Conservation (phyloP, 1,140 invertebrate genomes). For the Marisa cornuarietis region DNA sequence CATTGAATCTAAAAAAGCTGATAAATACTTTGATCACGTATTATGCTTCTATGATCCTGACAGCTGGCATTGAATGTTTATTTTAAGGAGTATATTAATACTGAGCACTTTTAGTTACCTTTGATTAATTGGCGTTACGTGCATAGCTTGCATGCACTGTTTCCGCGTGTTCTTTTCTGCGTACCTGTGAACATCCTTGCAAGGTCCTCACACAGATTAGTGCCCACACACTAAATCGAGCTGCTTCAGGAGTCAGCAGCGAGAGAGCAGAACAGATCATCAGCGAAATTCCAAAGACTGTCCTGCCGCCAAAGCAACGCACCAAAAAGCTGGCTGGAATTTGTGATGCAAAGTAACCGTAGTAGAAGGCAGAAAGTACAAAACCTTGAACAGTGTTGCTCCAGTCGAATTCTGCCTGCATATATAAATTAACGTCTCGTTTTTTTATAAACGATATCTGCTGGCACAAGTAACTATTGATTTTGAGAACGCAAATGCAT, state of each 20-base stretch:
- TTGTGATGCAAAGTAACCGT: slow-evolving; percentile 76
- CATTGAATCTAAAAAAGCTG: no score
- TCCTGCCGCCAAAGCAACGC: slow-evolving; percentile 81
- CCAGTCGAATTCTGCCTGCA: slow-evolving; percentile 13
- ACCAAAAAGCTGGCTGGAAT: slow-evolving; percentile 80
- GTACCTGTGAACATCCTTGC: slow-evolving; percentile 87
- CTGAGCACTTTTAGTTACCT: no score
- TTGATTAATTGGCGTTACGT: no score
- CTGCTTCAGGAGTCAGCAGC: slow-evolving; percentile 80
- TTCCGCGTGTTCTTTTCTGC: neutral
- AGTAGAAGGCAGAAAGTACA: slow-evolving; percentile 86
- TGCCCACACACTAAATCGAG: slow-evolving; percentile 73
- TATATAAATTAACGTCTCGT: neutral
- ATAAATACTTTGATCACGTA: no score
- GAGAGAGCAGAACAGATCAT: slow-evolving; percentile 81
- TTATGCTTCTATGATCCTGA: no score
- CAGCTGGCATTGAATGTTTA: no score
- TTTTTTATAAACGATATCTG: no score
- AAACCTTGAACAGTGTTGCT: slow-evolving; percentile 16
- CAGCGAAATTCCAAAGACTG: slow-evolving; percentile 82
- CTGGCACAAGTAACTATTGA: no score
- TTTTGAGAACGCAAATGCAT: no score
- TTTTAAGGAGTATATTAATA: no score
- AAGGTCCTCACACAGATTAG: slow-evolving; percentile 81
- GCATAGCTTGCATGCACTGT: no score